phyloP scores from a whole-genome alignment of 2,888 invertebrate species.

The Mayetiola destructor region DNA sequence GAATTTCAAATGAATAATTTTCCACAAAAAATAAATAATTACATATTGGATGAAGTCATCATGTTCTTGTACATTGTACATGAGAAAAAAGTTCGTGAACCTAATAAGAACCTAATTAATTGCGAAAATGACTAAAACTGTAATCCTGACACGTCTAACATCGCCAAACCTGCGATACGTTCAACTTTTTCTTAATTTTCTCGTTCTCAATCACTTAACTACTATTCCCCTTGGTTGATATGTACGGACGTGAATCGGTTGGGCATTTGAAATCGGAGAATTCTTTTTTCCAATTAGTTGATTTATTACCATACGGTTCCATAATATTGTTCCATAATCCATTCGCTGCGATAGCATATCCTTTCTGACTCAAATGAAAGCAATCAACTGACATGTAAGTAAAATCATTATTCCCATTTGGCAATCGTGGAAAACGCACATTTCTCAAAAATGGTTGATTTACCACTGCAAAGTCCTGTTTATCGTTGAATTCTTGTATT shows the following conservation, averaged over 20 bases:
- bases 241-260: conserved; percentile 26
- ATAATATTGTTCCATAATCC: conserved; percentile 48
- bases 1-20: no score
- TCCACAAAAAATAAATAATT: no score
- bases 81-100: no score
- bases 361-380: conserved; percentile 48
- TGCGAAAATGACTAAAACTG: no score
- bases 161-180: no score
- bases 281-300: conserved; percentile 23
- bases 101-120: no score
- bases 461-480: conserved; percentile 44
- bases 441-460: conserved; percentile 38
- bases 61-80: no score
- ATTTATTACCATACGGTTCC: conserved; percentile 39
- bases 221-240: conserved; percentile 29
- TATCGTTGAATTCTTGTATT: conserved; percentile 13
- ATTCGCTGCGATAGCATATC: conserved; percentile 41
- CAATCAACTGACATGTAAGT: conserved; percentile 44
- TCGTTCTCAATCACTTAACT: conserved; percentile 11
- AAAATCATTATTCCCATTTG: conserved; percentile 36
- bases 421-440: conserved; percentile 31
- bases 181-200: no score
- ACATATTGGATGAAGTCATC: no score
- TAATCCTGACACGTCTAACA: no score
- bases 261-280: conserved; percentile 30